Evolutionary conservation across 2,888 invertebrate species (phyloP).

Genomic region (Anoncus sp.): DNA sequence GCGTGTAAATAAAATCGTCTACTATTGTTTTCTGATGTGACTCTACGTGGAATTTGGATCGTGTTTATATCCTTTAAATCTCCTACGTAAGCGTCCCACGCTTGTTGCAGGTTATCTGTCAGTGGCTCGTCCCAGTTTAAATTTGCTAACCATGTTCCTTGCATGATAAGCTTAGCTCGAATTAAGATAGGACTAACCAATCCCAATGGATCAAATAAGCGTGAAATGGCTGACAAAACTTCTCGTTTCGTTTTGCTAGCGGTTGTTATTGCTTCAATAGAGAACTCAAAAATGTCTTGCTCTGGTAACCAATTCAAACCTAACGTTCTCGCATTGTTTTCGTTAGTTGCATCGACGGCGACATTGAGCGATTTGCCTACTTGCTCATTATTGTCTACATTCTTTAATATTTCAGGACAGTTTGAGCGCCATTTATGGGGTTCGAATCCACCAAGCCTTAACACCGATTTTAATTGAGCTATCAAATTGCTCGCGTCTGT

Average conservation of each 20-base stretch:
- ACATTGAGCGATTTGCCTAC: neutral
- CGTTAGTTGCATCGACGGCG: neutral
- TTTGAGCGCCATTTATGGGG: neutral
- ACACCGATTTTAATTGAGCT: neutral
- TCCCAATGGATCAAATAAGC: conserved; percentile 60
- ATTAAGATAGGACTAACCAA: conserved; percentile 50
- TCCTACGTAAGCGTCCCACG: conserved; percentile 17
- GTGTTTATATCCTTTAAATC: conserved; percentile 18
- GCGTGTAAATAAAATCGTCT: conserved; percentile 46
- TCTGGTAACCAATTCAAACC: conserved; percentile 40
- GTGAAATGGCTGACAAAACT: conserved; percentile 44
- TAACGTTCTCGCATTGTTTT: conserved; percentile 24
- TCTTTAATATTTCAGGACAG: neutral
- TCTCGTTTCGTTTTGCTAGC: conserved; percentile 33
- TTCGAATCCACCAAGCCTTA: neutral
- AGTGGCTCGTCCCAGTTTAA: conserved; percentile 49
- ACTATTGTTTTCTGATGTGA: neutral
- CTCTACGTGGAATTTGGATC: neutral
- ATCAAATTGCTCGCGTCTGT: neutral
- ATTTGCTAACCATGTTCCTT: conserved; percentile 45
- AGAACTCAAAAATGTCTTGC: conserved; percentile 30
- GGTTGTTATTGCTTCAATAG: neutral
- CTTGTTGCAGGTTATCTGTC: conserved; percentile 24
- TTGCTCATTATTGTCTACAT: neutral
- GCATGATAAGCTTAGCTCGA: conserved; percentile 48